Percentiles rank a stretch among this genome's conserved stretches.
These are phyloP conservation scores for Apotomis turbidana DNA, from an alignment of 2,888 invertebrate species.

Conservation along the genomic window DNA sequence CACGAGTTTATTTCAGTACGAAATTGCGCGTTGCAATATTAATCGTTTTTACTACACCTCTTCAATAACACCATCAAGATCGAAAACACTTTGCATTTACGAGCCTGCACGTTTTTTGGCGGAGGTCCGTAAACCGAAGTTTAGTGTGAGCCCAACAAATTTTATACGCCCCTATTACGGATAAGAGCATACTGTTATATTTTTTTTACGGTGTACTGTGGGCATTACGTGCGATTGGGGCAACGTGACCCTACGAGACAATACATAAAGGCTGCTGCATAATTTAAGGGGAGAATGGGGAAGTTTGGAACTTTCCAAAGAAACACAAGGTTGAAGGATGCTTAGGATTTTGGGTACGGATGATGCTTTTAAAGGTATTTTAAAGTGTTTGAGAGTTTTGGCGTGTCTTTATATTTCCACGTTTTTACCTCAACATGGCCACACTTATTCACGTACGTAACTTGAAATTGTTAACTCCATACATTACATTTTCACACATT, in stretches of 20 bases:
- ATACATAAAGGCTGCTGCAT: slow-evolving; percentile 39
- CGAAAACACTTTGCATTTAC: slow-evolving; percentile 42
- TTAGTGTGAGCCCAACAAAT: slow-evolving; percentile 52
- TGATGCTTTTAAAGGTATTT: neutral
- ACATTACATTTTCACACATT: no score
- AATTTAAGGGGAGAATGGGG: slow-evolving; percentile 32
- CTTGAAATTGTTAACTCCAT: no score
- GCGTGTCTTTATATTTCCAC: neutral
- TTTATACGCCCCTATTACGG: slow-evolving; percentile 54
- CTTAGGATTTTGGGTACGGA: slow-evolving; percentile 8
- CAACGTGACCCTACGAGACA: slow-evolving; percentile 38
- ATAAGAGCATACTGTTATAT: slow-evolving; percentile 51
- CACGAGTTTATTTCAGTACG: neutral
- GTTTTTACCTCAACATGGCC: neutral
- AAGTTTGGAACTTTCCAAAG: slow-evolving; percentile 14
- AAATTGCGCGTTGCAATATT: slow-evolving; percentile 30
- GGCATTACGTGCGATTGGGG: slow-evolving; percentile 46
- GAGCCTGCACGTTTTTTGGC: slow-evolving; percentile 30
- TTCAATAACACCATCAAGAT: slow-evolving; percentile 36
- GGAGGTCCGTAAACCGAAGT: slow-evolving; percentile 44
- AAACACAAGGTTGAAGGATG: slow-evolving; percentile 14
- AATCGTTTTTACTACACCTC: slow-evolving; percentile 31
- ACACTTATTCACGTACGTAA: no score
- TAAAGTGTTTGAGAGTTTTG: neutral
- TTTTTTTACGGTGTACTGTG: slow-evolving; percentile 53